Base-by-base conservation (phyloP, 2,888 invertebrate genomes). In the Apotomis betuletana region DNA sequence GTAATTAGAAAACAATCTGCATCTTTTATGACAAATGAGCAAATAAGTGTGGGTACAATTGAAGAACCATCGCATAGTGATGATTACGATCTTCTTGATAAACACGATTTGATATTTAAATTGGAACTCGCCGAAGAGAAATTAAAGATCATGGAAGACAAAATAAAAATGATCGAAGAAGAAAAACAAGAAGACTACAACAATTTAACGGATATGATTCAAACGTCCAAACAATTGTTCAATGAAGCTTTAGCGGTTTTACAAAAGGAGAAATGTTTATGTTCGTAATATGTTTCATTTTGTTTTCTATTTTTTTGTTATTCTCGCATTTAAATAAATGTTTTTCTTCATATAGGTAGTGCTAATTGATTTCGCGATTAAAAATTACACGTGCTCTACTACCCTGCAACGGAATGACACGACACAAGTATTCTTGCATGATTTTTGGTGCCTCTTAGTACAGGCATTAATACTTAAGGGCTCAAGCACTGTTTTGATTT, bases 41-140 rank as follows among this genome's bases (percentile, higher is more conserved):
- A 85, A 78, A 83, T 84, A n/a, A 88, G 85, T 74, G 87, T 89
- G 3, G 81, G 80, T 13, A 79, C 83, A 10, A 81, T 86, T 5
- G 81, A 87, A 9, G 89, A 89, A 38, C 82, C 85, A 9, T 84
- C 83, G 55, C 76, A 78, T 15, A 76, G 77, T 1, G 88, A 88
- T 46, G 80, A 71, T 41, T 81, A 83, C 38, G 90, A 90, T n/a
- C 69, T 70, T 58, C 76, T 90, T 5, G 91, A 91, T 62, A 90
- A 85, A 80, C 92, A 92, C 44, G 91, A 90, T 69, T 78, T 93
- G 9, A 90, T 87, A 81, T 92, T 83, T 76, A 93, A 89, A 79
- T 82, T 96, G 68, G 95, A 95, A 81, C 84, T 96, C 69, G 93
- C 95, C 0, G 94, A 96, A 79, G 96, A 96, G 84, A 95, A 95